phyloP scores from a whole-genome alignment of 2,888 invertebrate genomes.

The Nipponacmea schrenckii region DNA sequence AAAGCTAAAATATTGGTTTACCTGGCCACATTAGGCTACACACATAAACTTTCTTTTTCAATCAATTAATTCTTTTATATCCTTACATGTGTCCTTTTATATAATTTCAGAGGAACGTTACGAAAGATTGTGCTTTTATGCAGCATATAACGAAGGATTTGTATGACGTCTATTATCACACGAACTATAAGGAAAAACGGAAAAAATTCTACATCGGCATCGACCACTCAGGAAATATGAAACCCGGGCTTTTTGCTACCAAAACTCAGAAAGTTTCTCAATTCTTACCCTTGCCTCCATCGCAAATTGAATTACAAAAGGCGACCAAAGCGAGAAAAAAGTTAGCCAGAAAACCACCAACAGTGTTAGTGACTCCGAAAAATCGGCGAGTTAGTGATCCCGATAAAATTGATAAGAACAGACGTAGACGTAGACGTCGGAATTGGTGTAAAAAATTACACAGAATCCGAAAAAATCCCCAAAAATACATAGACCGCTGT shows the following conservation, averaged over 20 bases:
- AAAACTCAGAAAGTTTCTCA: slow-evolving; percentile 30
- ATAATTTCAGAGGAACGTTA: slow-evolving; percentile 19
- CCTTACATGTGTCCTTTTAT: background rate
- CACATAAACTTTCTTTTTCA: too few species aligned
- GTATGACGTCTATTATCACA: slow-evolving; percentile 30
- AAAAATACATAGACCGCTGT: slow-evolving; percentile 21
- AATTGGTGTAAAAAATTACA: slow-evolving; percentile 24
- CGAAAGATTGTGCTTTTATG: slow-evolving; percentile 28
- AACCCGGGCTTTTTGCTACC: slow-evolving; percentile 36
- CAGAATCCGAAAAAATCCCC: slow-evolving; percentile 17
- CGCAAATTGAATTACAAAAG: background rate
- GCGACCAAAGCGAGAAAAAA: background rate
- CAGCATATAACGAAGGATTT: slow-evolving; percentile 14
- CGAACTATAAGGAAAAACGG: slow-evolving; percentile 23
- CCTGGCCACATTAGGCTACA: too few species aligned
- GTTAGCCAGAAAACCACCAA: background rate
- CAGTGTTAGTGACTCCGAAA: background rate
- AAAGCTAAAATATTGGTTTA: too few species aligned
- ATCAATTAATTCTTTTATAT: too few species aligned
- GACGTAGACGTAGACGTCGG: slow-evolving; percentile 21
- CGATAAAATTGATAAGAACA: slow-evolving; percentile 13
- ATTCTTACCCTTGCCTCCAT: slow-evolving; percentile 20
- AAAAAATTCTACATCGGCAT: slow-evolving; percentile 39
- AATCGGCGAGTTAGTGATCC: slow-evolving; percentile 11
- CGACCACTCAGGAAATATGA: slow-evolving; percentile 34